phyloP scores from a whole-genome alignment of 2,888 invertebrate genomes.

The Cataglyphis livida region DNA sequence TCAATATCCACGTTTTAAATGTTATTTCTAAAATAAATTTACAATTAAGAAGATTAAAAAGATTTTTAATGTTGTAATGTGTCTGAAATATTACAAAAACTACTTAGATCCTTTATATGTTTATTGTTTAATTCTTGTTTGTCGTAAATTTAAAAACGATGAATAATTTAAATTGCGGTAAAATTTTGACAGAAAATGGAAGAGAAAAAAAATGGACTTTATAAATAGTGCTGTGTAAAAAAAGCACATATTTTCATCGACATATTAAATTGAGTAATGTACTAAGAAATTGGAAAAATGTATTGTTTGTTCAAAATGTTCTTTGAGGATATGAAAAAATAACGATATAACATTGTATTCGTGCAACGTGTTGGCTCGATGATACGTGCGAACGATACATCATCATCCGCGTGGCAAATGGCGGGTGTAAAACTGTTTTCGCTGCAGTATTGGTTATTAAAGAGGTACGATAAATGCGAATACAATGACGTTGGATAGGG shows the following conservation, averaged over 20 bases:
- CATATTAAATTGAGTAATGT: slow-evolving; percentile 3
- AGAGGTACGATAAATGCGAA: slow-evolving; percentile 42
- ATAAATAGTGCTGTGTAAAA: too few species aligned
- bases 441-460: slow-evolving; percentile 47
- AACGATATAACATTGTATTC: too few species aligned
- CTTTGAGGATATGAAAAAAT: neutral
- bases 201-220: neutral
- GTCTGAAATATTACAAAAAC: neutral
- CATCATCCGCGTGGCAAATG: slow-evolving; percentile 32
- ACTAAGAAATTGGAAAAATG: slow-evolving; percentile 28
- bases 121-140: neutral
- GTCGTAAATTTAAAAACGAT: neutral
- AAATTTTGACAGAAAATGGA: neutral
- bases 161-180: neutral
- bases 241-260: neutral
- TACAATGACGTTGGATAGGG: slow-evolving; percentile 32
- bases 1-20: too few species aligned
- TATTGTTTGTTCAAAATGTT: neutral
- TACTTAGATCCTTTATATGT: neutral
- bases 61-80: neutral
- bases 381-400: slow-evolving; percentile 39
- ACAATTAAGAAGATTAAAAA: neutral
- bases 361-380: neutral
- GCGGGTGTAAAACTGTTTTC: slow-evolving; percentile 35
- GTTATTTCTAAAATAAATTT: neutral